Percentiles rank a stretch among this genome's conserved stretches.
These are phyloP conservation scores for Perizoma affinitatum DNA, from an alignment of 2,888 invertebrate genomes.

Conservation along the genomic window DNA sequence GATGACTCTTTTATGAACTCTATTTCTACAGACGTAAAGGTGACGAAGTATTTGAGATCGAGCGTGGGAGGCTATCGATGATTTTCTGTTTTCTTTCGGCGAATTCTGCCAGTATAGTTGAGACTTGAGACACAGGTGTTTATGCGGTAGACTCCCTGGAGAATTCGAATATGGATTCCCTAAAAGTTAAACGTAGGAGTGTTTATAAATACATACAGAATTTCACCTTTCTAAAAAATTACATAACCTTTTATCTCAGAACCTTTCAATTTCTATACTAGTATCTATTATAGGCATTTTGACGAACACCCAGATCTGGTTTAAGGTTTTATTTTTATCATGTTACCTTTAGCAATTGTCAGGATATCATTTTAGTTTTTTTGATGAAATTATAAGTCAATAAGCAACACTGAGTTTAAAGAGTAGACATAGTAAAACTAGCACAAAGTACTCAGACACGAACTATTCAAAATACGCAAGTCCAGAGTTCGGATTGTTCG, in stretches of 20 bases:
- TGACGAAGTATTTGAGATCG: slow-evolving; percentile 37
- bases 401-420: not conserved
- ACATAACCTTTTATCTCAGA: too few relatives aligned
- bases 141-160: slow-evolving; percentile 25
- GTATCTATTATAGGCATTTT: too few relatives aligned
- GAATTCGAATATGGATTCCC: slow-evolving; percentile 8
- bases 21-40: slow-evolving; percentile 52
- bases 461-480: slow-evolving; percentile 36
- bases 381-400: not conserved
- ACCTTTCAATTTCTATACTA: too few relatives aligned
- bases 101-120: slow-evolving; percentile 38
- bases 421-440: not conserved
- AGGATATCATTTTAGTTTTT: not conserved
- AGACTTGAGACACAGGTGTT: slow-evolving; percentile 44
- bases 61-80: slow-evolving; percentile 36
- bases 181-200: too few relatives aligned
- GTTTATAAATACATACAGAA: too few relatives aligned
- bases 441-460: slow-evolving; percentile 16
- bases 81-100: slow-evolving; percentile 47
- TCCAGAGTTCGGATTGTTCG: slow-evolving; percentile 33
- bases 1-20: slow-evolving; percentile 55
- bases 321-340: too few relatives aligned
- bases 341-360: not conserved
- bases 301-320: too few relatives aligned
- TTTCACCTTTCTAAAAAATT: too few relatives aligned